phyloP scores from a whole-genome alignment of 2,113 vertebrate genomes.

The Ginglymostoma cirratum region DNA sequence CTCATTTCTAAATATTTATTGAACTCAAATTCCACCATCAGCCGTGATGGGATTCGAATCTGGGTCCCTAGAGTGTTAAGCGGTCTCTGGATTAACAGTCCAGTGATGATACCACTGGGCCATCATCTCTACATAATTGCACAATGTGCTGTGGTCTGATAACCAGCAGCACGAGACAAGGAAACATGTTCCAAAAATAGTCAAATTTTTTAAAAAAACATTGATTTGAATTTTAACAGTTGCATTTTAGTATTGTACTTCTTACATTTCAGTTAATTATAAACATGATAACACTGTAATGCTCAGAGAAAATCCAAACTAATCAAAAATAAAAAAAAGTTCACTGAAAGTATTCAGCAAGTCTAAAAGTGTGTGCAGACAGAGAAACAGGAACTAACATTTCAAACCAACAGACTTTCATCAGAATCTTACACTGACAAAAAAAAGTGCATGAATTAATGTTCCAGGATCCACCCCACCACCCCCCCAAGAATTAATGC shows the following conservation, averaged over 20 bases:
- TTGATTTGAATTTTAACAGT: neutral
- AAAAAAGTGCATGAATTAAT: neutral
- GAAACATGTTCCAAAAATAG: neutral
- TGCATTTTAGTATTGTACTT: neutral
- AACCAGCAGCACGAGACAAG: neutral
- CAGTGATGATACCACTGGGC: too few relatives aligned
- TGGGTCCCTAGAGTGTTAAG: too few relatives aligned
- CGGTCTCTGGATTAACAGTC: too few relatives aligned
- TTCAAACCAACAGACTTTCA: neutral
- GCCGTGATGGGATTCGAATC: too few relatives aligned
- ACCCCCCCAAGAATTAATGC: neutral
- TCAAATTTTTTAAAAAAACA: neutral
- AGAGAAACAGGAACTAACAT: neutral
- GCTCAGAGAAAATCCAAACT: neutral
- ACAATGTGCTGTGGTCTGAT: neutral
- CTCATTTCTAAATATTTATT: too few relatives aligned
- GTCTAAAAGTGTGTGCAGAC: neutral
- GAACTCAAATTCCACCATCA: too few relatives aligned
- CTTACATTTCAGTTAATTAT: neutral
- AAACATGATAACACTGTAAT: neutral
- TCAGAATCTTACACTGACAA: neutral
- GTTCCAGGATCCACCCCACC: too few relatives aligned
- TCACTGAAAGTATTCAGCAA: neutral
- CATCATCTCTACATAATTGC: neutral
- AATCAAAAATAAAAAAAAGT: neutral